Evolutionary conservation across 2,888 invertebrate genomes (phyloP).

Genomic region (Rhogogaster chlorosoma): DNA sequence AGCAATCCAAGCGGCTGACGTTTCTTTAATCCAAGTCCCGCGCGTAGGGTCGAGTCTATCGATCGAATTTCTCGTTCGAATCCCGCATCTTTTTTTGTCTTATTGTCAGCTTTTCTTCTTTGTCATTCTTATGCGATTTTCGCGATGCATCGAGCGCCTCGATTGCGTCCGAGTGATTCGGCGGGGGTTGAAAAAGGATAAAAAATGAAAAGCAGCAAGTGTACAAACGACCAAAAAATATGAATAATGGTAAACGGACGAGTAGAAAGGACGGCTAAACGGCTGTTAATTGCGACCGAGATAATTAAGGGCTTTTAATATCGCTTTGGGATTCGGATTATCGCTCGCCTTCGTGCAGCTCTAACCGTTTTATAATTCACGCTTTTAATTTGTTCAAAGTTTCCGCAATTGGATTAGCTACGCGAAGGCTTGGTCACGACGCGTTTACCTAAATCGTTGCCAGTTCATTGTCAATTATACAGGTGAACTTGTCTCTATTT

Average conservation of each 20-base stretch:
- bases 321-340: slow-evolving; percentile 11
- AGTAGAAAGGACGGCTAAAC: neutral
- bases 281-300: neutral
- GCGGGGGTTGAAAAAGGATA: neutral
- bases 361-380: neutral
- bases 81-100: neutral
- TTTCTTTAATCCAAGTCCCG: slow-evolving; percentile 1
- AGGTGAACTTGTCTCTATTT: neutral
- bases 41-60: neutral
- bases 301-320: slow-evolving; percentile 16
- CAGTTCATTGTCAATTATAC: neutral
- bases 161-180: slow-evolving; percentile 23
- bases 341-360: neutral
- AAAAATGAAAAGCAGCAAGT: neutral
- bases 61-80: neutral
- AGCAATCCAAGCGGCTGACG: neutral
- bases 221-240: neutral
- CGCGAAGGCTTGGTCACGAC: neutral
- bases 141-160: slow-evolving; percentile 8
- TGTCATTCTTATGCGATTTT: neutral
- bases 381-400: neutral
- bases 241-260: neutral
- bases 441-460: neutral
- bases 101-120: neutral
- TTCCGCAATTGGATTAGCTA: neutral